phyloP scores from a whole-genome alignment of 2,797 vertebrate species.

The Pithecia hirsuta region DNA sequence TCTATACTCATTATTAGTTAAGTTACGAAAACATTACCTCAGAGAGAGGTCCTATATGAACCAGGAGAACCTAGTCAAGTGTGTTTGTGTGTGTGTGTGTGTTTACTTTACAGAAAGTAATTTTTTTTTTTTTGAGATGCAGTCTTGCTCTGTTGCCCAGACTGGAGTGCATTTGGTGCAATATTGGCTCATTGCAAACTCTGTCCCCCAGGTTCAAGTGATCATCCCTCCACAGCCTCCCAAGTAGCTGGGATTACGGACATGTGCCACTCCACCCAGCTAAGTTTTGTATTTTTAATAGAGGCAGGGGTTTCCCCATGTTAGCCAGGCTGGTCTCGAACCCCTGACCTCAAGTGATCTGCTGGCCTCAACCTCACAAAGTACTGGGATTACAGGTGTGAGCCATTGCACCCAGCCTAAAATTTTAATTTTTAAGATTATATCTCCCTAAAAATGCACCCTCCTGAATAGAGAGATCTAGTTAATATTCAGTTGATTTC shows the following conservation, averaged over 20 bases:
- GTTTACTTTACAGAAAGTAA: background rate
- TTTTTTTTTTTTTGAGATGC: background rate
- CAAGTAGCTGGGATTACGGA: background rate
- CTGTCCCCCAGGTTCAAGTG: background rate
- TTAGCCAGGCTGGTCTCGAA: background rate
- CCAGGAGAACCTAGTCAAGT: background rate
- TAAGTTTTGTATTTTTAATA: background rate
- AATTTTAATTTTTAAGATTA: background rate
- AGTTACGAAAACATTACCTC: constrained; percentile 26
- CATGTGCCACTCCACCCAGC: background rate
- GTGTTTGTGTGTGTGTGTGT: background rate
- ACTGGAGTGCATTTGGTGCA: background rate
- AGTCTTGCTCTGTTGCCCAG: background rate
- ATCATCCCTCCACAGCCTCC: background rate
- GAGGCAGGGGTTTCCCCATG: rapidly evolving
- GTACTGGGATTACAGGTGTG: background rate
- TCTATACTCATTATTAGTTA: background rate
- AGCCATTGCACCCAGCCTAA: background rate
- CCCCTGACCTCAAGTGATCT: background rate
- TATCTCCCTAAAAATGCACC: background rate
- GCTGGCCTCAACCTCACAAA: background rate
- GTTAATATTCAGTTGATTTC: background rate
- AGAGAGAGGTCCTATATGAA: background rate
- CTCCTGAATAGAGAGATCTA: background rate
- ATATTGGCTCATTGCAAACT: background rate